Conservation (phyloP, 2,888 invertebrate species). For the Drosophila leonis region DNA sequence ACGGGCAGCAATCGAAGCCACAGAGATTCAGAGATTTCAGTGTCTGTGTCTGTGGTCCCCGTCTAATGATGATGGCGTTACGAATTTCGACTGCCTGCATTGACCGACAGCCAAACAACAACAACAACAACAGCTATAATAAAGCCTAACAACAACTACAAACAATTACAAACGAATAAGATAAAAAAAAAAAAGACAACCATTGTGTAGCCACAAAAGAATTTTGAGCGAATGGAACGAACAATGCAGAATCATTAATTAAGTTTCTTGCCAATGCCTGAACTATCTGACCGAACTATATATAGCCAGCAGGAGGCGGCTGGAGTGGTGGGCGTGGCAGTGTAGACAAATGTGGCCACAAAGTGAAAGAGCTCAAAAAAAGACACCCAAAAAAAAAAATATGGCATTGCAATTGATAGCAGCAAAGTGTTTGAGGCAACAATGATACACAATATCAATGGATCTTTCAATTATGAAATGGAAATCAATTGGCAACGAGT, state of each 20-base stretch:
- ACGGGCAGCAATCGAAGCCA: slow-evolving; percentile 46
- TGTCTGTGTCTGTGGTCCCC: slow-evolving; percentile 66
- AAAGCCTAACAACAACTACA: slow-evolving; percentile 42
- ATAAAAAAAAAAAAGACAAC: slow-evolving; percentile 31
- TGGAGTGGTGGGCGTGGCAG: not conserved
- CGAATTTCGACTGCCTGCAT: slow-evolving; percentile 77
- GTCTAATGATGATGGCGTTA: slow-evolving; percentile 82
- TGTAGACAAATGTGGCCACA: slow-evolving; percentile 40
- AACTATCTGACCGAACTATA: slow-evolving; percentile 53
- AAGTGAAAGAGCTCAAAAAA: slow-evolving; percentile 50
- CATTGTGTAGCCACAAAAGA: slow-evolving; percentile 70
- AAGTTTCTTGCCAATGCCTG: slow-evolving; percentile 69
- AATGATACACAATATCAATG: slow-evolving; percentile 10
- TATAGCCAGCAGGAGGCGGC: not conserved
- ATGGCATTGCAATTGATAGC: slow-evolving; percentile 52
- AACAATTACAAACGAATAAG: slow-evolving; percentile 71
- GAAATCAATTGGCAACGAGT: slow-evolving; percentile 11
- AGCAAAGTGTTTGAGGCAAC: slow-evolving; percentile 14
- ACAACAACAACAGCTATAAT: slow-evolving; percentile 29
- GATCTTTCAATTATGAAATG: slow-evolving; percentile 22
- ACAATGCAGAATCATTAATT: slow-evolving; percentile 80
- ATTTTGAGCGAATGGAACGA: slow-evolving; percentile 66
- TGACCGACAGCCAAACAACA: slow-evolving; percentile 37
- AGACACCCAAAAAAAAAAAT: not conserved
- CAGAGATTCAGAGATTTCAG: slow-evolving; percentile 43